Evolutionary conservation across 1,140 invertebrate species (phyloP), one percentile per base, ranked within the genome.

Genomic region (Apocrypta bakeri): DNA sequence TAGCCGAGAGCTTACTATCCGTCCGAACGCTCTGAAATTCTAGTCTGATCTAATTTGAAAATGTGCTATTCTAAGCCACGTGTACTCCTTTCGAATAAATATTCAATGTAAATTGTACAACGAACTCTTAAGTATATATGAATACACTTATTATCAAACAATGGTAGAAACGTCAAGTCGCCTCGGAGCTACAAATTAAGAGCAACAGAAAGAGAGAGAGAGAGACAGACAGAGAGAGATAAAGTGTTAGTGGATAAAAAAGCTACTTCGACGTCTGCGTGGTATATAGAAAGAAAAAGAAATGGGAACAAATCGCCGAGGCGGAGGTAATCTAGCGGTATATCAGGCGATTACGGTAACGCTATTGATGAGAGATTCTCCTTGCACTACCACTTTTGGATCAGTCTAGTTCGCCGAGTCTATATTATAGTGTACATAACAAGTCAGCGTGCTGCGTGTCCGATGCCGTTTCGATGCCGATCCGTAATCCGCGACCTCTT

Each of bases 271-370:
- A 37, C 37, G 37, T 6, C 42, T 48, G 42, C 21, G 42, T 48
- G 42, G 42, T 48, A 17, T 48, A 17, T 48, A 48, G 74, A 63
- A 63, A 48, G 72, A 77, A 83, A 37, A 84, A 87, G 87, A 90
- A 90, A 90, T 88, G 89, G 87, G 88, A 90, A 90, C 86, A 88
- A 89, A 90, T 88, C 85, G 84, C 82, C 85, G 84, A 86, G 86
- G 85, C 89, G 87, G 86, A 87, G 86, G 86, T 89, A 89, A 88
- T 87, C 86, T 91, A 91, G 90, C 90, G 90, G 90, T 91, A 90
- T 90, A 90, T 87, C 83, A 76, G 82, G 85, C 85, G 87, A 90
- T 90, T 90, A 89, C 88, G 87, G 88, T 88, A 88, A 90, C 87
- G 85, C 85, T 87, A 91, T 90, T 88, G 86, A 86, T 85, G 86